Conservation (phyloP, 2,797 vertebrate species). For the Eupleurogrammus muticus region DNA sequence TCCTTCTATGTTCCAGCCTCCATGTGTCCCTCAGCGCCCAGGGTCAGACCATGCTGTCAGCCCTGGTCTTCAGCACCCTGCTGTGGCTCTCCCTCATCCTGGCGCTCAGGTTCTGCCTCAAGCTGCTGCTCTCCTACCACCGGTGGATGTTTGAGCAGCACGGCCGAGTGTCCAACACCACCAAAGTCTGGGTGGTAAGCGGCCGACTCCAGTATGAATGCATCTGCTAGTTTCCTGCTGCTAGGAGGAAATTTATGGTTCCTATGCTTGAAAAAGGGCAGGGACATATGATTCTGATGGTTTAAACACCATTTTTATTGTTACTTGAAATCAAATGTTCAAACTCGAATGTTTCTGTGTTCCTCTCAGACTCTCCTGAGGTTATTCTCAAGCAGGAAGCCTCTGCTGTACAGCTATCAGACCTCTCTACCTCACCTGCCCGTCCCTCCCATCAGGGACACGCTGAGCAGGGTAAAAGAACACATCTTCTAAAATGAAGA, state of each 20-base stretch:
- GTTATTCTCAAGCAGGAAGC: constrained; percentile 87
- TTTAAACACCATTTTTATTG: background rate
- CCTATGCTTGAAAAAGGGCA: background rate
- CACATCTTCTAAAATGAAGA: background rate
- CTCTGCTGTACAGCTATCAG: constrained; percentile 91
- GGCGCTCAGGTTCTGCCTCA: constrained; percentile 86
- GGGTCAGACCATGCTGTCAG: constrained; percentile 84
- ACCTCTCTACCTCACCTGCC: constrained; percentile 89
- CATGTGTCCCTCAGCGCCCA: constrained; percentile 78
- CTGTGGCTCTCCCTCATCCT: constrained; percentile 89
- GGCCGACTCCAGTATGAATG: accelerated
- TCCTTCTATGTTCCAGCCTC: constrained; percentile 64
- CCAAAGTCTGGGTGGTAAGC: constrained; percentile 90
- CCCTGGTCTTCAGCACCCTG: constrained; percentile 85
- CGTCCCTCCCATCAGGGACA: constrained; percentile 86
- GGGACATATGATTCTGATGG: no score
- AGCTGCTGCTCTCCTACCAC: constrained; percentile 88
- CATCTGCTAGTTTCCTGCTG: accelerated
- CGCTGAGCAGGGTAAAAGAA: constrained; percentile 84
- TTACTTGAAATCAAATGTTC: background rate
- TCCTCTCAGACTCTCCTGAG: constrained; percentile 82
- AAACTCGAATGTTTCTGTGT: background rate
- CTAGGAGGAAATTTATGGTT: background rate
- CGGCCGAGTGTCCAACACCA: constrained; percentile 83
- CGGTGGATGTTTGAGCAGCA: constrained; percentile 89